Conservation (phyloP, 2,888 invertebrate genomes). For the Clunio marinus region DNA sequence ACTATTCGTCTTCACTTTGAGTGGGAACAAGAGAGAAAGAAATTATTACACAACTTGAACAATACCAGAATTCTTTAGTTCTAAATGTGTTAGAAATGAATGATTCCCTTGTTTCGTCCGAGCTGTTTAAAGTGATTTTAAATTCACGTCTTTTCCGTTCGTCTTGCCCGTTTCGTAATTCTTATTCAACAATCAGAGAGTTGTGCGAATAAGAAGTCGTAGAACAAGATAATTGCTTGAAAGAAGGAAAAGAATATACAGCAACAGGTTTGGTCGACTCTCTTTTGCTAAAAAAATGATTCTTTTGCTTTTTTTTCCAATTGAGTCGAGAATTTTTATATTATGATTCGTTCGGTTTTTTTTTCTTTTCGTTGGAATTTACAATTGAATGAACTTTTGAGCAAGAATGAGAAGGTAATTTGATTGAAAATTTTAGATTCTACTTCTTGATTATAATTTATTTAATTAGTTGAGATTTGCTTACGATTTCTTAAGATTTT, state of each 20-base stretch:
- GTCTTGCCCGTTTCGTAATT: conserved; percentile 8
- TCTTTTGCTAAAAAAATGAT: background rate
- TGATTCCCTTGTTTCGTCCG: background rate
- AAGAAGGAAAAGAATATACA: conserved; percentile 21
- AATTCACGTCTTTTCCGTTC: background rate
- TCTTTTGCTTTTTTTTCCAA: background rate
- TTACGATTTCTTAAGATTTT: background rate
- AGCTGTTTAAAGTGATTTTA: background rate
- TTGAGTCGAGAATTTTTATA: conserved; percentile 9
- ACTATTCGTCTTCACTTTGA: background rate
- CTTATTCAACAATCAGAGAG: conserved; percentile 4
- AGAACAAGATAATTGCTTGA: conserved; percentile 26
- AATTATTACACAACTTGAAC: conserved; percentile 9
- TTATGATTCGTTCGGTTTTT: conserved; percentile 5
- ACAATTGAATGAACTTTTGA: conserved; percentile 17
- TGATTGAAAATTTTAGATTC: conserved; percentile 5
- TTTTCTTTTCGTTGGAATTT: conserved; percentile 17
- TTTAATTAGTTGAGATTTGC: conserved; percentile 8
- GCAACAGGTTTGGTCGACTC: conserved; percentile 24
- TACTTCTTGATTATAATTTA: conserved; percentile 18
- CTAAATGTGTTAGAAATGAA: background rate
- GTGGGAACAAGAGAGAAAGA: background rate
- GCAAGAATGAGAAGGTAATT: background rate
- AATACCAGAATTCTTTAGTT: conserved; percentile 6
- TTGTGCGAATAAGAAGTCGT: background rate